phyloP scores from a whole-genome alignment of 1,140 invertebrate genomes.

The Drosophila biarmipes region DNA sequence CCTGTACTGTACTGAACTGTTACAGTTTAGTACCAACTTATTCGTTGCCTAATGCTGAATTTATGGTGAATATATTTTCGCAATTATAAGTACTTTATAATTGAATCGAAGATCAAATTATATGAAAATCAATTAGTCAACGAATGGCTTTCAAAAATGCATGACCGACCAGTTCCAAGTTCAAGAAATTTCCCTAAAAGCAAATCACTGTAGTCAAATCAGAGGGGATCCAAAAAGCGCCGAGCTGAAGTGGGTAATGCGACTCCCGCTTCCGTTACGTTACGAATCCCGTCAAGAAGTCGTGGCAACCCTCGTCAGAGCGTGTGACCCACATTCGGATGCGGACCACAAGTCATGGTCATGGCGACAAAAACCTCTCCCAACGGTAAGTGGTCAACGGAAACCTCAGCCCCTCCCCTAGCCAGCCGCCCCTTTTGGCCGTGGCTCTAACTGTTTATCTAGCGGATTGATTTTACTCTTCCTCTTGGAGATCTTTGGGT shows the following conservation, averaged over 20 bases:
- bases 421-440: conserved; percentile 31
- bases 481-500: conserved; percentile 3
- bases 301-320: conserved; percentile 24
- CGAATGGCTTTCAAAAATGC: no score
- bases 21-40: no score
- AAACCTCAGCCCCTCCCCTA: conserved; percentile 41
- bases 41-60: no score
- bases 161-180: conserved; percentile 4
- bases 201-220: conserved; percentile 18
- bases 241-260: conserved; percentile 23
- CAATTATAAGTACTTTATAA: no score
- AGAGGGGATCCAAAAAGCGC: conserved; percentile 5
- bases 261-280: conserved; percentile 38
- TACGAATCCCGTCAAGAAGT: conserved; percentile 17
- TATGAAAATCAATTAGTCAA: no score
- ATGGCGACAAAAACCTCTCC: conserved; percentile 42
- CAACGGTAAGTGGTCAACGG: conserved; percentile 58
- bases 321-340: conserved; percentile 18
- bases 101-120: no score
- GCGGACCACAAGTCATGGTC: conserved; percentile 39
- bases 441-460: conserved; percentile 58
- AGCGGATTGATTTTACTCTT: conserved; percentile 48
- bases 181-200: conserved; percentile 18
- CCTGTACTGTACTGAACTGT: no score
- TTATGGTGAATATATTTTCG: no score